Evolutionary conservation across 2,888 invertebrate species (phyloP).

Genomic region (Hymenopus coronatus): DNA sequence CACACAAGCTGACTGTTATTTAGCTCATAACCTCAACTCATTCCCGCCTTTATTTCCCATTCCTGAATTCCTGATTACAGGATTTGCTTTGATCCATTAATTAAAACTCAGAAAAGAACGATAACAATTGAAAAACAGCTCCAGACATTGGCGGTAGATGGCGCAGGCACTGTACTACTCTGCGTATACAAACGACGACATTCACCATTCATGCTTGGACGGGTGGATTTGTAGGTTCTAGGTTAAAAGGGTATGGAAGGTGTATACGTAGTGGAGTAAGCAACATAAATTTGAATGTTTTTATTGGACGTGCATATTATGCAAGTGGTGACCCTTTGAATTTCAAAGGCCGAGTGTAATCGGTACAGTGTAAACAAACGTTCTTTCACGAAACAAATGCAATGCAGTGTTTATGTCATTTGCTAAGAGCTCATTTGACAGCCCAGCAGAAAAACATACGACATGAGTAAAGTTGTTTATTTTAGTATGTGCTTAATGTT

Average conservation of each 20-base stretch:
- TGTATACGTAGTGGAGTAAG: neutral
- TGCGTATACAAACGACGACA: neutral
- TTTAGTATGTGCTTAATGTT: neutral
- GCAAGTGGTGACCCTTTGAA: neutral
- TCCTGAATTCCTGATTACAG: neutral
- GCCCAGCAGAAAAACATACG: neutral
- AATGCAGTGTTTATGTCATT: neutral
- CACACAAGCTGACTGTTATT: neutral
- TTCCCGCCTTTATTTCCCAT: neutral
- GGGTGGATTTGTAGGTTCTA: neutral
- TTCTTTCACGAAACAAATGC: neutral
- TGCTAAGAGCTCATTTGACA: neutral
- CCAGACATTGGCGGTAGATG: neutral
- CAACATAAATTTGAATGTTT: neutral
- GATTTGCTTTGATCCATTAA: neutral
- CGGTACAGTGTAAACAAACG: neutral
- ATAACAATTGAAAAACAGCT: neutral
- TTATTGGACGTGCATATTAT: neutral
- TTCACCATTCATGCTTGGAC: neutral
- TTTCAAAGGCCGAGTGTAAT: neutral
- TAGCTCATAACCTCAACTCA: neutral
- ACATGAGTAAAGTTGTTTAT: neutral
- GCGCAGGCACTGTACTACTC: neutral
- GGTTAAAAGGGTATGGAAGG: neutral
- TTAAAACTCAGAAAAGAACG: neutral